Evolutionary conservation across 2,888 invertebrate species (phyloP).

Genomic region (Pterostichus madidus): DNA sequence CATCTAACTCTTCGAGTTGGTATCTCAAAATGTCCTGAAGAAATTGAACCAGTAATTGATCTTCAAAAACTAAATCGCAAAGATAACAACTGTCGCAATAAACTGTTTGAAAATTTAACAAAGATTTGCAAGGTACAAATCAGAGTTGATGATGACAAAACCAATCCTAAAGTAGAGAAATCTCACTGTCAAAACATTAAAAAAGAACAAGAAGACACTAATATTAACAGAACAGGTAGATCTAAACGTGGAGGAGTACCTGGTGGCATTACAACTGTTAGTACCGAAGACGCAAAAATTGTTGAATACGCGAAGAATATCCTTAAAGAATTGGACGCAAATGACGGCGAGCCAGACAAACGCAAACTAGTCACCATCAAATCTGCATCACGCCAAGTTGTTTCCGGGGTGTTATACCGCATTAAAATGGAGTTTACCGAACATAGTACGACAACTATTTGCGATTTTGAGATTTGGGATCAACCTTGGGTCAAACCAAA

Average conservation of each 20-base stretch:
- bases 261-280: conserved; percentile 68
- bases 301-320: conserved; percentile 69
- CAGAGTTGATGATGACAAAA: conserved; percentile 75
- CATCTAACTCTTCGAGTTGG: conserved; percentile 77
- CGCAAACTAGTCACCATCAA: conserved; percentile 77
- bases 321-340: conserved; percentile 69
- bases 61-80: conserved; percentile 55
- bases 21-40: conserved; percentile 76
- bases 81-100: conserved; percentile 71
- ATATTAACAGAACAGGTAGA: conserved; percentile 56
- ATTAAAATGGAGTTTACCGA: conserved; percentile 77
- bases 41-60: conserved; percentile 66
- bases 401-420: conserved; percentile 80
- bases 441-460: conserved; percentile 73
- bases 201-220: conserved; percentile 68
- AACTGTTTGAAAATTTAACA: conserved; percentile 73
- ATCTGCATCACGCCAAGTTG: conserved; percentile 78
- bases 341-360: conserved; percentile 71
- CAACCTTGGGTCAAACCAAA: conserved; percentile 80
- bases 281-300: conserved; percentile 70
- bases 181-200: conserved; percentile 78
- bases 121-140: conserved; percentile 81
- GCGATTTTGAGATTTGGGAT: conserved; percentile 80
- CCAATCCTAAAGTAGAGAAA: conserved; percentile 77
- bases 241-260: conserved; percentile 52